Conservation (phyloP, 2,113 vertebrate species). For the Bufo gargarizans region DNA sequence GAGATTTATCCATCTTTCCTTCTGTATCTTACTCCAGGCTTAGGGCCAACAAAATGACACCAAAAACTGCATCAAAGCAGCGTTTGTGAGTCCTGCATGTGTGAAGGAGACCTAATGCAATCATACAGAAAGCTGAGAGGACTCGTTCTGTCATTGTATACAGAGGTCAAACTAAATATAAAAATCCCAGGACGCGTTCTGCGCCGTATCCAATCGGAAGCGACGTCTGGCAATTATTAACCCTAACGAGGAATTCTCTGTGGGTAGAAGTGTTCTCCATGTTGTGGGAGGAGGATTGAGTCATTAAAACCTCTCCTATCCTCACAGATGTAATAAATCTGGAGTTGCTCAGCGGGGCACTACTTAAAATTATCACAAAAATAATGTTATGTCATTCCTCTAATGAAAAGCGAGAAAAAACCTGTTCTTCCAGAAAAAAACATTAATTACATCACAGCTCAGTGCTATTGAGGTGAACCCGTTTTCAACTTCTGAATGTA, state of each 20-base stretch:
- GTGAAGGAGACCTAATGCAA: neutral
- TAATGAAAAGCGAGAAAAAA: too few species aligned
- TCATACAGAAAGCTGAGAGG: neutral
- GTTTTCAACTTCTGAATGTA: too few species aligned
- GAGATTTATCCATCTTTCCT: neutral
- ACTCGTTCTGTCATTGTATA: neutral
- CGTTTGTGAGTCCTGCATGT: neutral
- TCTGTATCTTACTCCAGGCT: neutral
- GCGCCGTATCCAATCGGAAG: neutral
- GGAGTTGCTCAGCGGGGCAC: neutral
- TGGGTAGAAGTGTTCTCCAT: neutral
- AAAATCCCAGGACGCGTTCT: neutral
- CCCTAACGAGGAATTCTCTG: neutral
- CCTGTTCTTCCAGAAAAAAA: too few species aligned
- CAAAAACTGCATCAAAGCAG: neutral
- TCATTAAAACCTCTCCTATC: neutral
- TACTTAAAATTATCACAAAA: too few species aligned
- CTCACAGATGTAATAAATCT: neutral
- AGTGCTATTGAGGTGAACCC: too few species aligned
- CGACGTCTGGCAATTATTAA: neutral
- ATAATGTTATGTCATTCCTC: neutral
- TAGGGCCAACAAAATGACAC: neutral
- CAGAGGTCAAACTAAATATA: conserved; percentile 26
- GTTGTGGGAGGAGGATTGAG: neutral
- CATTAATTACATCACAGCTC: too few species aligned